Percentiles rank a stretch among this genome's conserved stretches.
Conservation (phyloP, 2,113 vertebrate species). For the Zonotrichia leucophrys region DNA sequence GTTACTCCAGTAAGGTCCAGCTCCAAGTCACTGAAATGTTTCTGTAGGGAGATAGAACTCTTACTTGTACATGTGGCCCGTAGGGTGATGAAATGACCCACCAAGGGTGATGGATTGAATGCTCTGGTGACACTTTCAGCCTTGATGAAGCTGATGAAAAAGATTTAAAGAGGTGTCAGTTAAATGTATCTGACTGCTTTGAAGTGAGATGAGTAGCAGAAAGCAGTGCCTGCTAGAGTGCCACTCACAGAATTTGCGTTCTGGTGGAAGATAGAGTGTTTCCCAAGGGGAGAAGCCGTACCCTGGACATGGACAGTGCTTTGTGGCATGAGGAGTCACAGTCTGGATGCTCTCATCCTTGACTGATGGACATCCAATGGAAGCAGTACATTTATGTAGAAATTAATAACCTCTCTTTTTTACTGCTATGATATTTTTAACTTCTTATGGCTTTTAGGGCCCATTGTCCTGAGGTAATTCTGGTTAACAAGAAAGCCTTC, state of each 20-base stretch:
- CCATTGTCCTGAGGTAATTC: not conserved
- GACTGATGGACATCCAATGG: not conserved
- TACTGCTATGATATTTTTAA: not conserved
- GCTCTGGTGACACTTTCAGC: not conserved
- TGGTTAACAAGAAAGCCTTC: not conserved
- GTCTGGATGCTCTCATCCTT: not conserved
- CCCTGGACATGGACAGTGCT: not conserved
- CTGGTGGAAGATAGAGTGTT: not conserved
- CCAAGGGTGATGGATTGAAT: not conserved
- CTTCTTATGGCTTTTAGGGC: not conserved
- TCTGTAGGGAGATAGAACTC: not conserved
- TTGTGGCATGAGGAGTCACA: not conserved
- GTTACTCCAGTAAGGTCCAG: not conserved
- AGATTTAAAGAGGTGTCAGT: not conserved
- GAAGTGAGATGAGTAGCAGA: not conserved
- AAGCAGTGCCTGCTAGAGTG: not conserved
- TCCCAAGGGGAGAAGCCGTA: not conserved
- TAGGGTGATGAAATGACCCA: not conserved
- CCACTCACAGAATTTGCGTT: too few species aligned
- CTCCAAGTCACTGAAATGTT: not conserved
- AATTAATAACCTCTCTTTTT: not conserved
- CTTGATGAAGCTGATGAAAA: not conserved
- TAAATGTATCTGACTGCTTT: not conserved
- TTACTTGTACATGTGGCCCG: accelerated
- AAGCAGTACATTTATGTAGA: not conserved